These are phyloP conservation scores for Drosophila pegasa DNA, from an alignment of 2,888 invertebrate genomes.

Conservation along the genomic window DNA sequence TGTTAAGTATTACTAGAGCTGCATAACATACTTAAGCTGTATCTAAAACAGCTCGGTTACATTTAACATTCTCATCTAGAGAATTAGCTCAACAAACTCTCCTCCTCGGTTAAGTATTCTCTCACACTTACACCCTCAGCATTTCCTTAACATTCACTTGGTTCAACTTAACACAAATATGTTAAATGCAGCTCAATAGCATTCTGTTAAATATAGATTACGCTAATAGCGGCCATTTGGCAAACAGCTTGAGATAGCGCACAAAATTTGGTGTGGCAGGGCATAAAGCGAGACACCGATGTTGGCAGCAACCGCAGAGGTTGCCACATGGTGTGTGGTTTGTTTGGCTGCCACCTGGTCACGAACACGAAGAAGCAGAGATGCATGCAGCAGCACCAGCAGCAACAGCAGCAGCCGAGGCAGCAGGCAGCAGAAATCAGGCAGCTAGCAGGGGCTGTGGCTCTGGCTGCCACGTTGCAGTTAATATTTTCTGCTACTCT, in stretches of 20 bases:
- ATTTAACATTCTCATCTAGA: no score
- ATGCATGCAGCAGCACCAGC: background rate
- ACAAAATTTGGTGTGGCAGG: constrained; percentile 14
- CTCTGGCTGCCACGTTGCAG: constrained; percentile 59
- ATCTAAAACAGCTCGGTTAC: no score
- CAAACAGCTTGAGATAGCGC: constrained; percentile 14
- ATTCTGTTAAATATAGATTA: background rate
- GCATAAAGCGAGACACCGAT: constrained; percentile 24
- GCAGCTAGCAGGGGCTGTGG: constrained; percentile 11
- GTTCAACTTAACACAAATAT: background rate
- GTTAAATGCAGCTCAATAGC: background rate
- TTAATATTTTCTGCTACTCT: constrained; percentile 75
- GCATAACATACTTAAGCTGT: no score
- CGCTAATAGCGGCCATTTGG: background rate
- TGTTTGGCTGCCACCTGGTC: constrained; percentile 74
- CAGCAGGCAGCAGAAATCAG: background rate
- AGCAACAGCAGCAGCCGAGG: background rate
- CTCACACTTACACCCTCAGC: no score
- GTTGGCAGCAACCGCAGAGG: constrained; percentile 42
- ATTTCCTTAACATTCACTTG: background rate
- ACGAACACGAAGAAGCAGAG: constrained; percentile 16
- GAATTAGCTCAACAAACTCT: no score
- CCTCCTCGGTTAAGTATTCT: no score
- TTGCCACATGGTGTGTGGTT: constrained; percentile 65
- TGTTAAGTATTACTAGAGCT: no score